Evolutionary conservation across 2,797 vertebrate species (phyloP).

Genomic region (Rhinatrema bivittatum): DNA sequence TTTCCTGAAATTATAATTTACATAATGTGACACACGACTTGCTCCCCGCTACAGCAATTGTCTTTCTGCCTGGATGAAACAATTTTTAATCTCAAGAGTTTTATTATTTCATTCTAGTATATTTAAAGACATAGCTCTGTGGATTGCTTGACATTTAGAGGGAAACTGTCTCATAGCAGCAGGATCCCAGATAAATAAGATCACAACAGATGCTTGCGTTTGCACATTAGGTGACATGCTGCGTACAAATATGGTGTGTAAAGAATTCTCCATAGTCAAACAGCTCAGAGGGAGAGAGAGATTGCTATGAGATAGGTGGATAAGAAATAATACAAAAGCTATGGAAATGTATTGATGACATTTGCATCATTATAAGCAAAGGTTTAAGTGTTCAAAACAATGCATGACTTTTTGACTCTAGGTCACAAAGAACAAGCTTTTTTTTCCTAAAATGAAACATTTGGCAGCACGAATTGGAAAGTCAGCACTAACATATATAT

Average conservation of each 20-base stretch:
- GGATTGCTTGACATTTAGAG: slow-evolving; percentile 46
- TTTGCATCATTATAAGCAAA: no score
- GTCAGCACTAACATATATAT: no score
- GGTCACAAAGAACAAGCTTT: no score
- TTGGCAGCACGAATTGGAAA: no score
- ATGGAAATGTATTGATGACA: no score
- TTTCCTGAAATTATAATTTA: slow-evolving; percentile 42
- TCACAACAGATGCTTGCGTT: slow-evolving; percentile 46
- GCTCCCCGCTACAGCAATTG: slow-evolving; percentile 39
- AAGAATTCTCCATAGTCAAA: slow-evolving; percentile 24
- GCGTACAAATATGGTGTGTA: slow-evolving; percentile 28
- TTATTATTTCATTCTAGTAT: slow-evolving; percentile 58
- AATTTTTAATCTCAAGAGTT: slow-evolving; percentile 51
- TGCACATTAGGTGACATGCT: slow-evolving; percentile 31
- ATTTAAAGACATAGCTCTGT: slow-evolving; percentile 52
- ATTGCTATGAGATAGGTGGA: no score
- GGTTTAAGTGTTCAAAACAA: no score
- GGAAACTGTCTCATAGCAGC: slow-evolving; percentile 39
- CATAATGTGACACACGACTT: slow-evolving; percentile 53
- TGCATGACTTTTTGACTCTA: no score
- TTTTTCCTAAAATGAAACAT: no score
- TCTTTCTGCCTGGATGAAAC: slow-evolving; percentile 47
- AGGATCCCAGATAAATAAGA: slow-evolving; percentile 38
- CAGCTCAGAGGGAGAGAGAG: no score
- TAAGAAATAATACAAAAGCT: no score